These are phyloP conservation scores for Vidua chalybeata DNA, from an alignment of 2,113 vertebrate species.

Conservation along the genomic window DNA sequence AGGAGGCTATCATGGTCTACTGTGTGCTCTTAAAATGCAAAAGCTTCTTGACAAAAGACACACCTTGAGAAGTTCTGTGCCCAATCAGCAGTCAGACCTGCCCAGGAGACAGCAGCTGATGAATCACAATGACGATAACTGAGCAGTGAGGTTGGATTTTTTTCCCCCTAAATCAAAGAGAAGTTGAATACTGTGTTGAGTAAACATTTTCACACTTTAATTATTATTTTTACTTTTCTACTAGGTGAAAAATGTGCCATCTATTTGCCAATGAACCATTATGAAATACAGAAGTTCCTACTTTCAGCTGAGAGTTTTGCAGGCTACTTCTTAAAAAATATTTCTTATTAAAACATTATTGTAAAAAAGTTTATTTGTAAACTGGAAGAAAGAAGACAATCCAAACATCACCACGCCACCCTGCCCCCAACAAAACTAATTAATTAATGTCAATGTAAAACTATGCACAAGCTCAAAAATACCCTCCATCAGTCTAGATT, in stretches of 20 bases:
- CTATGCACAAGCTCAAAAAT: neutral
- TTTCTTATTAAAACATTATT: neutral
- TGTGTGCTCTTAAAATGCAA: neutral
- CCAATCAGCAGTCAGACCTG: neutral
- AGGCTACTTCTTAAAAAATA: neutral
- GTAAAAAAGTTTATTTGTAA: neutral
- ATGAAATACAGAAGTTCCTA: neutral
- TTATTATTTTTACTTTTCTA: neutral
- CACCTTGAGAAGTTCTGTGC: neutral
- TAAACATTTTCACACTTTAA: neutral
- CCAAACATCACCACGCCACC: accelerated
- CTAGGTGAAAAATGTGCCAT: neutral
- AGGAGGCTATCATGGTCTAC: neutral
- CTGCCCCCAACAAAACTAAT: neutral
- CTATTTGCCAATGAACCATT: neutral
- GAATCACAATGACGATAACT: neutral
- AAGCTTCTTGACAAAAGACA: neutral
- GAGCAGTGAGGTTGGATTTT: neutral
- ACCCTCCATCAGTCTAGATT: neutral
- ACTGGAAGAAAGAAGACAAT: neutral
- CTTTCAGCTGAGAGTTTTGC: neutral
- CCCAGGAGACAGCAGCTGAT: neutral
- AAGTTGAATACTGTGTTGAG: neutral
- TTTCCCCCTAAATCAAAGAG: neutral
- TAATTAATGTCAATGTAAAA: neutral